Conservation (phyloP, 2,113 vertebrate genomes). For the Zosterops japonicus region DNA sequence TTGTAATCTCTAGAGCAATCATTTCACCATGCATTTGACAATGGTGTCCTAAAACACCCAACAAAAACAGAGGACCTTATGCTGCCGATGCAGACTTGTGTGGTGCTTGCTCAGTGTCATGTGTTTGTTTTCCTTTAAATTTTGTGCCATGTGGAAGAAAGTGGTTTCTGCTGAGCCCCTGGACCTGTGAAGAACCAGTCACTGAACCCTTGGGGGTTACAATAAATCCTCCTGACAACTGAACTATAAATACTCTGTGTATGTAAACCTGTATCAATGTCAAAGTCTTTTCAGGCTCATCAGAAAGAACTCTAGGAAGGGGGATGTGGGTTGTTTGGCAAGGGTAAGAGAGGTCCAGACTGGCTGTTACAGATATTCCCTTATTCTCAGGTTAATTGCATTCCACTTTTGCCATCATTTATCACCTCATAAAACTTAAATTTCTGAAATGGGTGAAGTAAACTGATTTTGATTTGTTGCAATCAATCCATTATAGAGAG, state of each 20-base stretch:
- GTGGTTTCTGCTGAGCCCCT: not conserved
- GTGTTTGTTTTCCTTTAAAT: not conserved
- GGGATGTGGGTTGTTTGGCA: not conserved
- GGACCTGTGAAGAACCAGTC: not conserved
- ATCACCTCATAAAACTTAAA: not conserved
- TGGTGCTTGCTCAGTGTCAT: fast-evolving
- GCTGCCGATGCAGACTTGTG: fast-evolving
- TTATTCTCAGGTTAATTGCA: not conserved
- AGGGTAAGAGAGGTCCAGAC: not conserved
- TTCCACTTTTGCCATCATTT: not conserved
- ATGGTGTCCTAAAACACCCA: not conserved
- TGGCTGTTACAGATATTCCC: not conserved
- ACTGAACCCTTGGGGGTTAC: not conserved
- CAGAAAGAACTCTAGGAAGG: not conserved
- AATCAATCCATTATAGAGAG: not conserved
- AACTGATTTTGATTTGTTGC: not conserved
- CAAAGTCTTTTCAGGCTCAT: not conserved
- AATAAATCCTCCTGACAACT: not conserved
- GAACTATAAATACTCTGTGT: not conserved
- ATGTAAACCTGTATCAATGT: not conserved
- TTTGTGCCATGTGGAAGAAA: not conserved
- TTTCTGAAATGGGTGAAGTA: not conserved
- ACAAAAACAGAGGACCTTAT: not conserved
- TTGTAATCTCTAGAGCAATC: not conserved
- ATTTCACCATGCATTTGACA: not conserved